A percentile compares a stretch with the other conserved stretches of the same genome.
These are phyloP conservation scores for Macrotis lagotis DNA, from an alignment of 2,113 vertebrate genomes.

Conservation along the genomic window DNA sequence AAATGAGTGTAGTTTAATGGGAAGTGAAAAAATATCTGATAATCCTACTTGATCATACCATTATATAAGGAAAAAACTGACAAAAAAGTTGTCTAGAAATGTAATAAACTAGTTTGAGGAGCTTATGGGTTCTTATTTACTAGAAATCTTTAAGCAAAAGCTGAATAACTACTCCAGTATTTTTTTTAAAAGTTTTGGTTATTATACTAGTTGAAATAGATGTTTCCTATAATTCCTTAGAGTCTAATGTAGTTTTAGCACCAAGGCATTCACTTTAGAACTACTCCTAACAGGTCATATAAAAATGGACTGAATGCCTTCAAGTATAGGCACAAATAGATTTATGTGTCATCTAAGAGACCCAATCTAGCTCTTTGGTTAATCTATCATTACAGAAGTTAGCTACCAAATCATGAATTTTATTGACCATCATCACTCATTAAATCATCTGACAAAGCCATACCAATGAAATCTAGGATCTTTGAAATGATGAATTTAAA, in stretches of 20 bases:
- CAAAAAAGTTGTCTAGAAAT: background rate
- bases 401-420: background rate
- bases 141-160: background rate
- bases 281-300: background rate
- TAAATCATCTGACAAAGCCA: background rate
- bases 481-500: background rate
- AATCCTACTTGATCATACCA: background rate
- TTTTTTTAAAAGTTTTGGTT: background rate
- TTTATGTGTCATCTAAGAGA: too few relatives aligned
- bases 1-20: background rate
- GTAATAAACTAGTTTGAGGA: background rate
- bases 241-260: background rate
- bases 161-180: background rate
- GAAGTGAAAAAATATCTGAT: background rate
- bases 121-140: background rate
- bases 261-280: background rate
- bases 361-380: background rate
- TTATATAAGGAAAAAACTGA: background rate
- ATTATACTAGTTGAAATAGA: background rate
- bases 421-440: background rate
- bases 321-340: background rate
- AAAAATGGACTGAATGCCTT: background rate
- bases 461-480: background rate
- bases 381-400: background rate
- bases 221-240: background rate